A percentile compares a stretch with the other conserved stretches of the same genome.
Conservation (phyloP, 2,797 vertebrate genomes). For the Gallinago solitaria region DNA sequence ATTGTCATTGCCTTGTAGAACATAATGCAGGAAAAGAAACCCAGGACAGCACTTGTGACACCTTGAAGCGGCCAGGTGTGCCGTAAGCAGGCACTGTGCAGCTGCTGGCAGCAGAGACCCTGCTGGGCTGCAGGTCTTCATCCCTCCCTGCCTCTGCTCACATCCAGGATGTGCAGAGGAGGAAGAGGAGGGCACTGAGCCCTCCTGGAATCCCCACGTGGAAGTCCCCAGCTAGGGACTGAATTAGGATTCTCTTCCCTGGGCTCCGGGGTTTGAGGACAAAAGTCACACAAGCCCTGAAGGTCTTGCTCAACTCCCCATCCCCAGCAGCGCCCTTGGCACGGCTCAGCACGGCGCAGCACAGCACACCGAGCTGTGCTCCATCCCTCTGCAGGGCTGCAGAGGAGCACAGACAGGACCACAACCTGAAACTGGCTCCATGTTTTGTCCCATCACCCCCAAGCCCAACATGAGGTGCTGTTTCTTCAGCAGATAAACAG, state of each 20-base stretch:
- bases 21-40: not conserved
- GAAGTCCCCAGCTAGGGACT: not conserved
- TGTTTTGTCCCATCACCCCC: accelerated
- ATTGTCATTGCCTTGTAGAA: not conserved
- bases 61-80: accelerated
- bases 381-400: accelerated
- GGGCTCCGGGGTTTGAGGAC: not conserved
- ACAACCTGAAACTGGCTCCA: accelerated
- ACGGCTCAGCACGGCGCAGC: not conserved
- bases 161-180: not conserved
- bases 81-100: not conserved
- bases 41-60: not conserved
- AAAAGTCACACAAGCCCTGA: not conserved
- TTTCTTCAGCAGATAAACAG: not conserved
- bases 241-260: not conserved
- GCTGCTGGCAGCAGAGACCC: not conserved
- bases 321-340: accelerated
- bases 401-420: accelerated
- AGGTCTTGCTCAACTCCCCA: accelerated
- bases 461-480: accelerated
- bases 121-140: not conserved
- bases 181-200: not conserved
- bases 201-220: accelerated
- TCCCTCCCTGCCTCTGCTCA: not conserved
- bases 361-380: accelerated